phyloP scores from a whole-genome alignment of 2,113 vertebrate species.

The Muntiacus muntjak region DNA sequence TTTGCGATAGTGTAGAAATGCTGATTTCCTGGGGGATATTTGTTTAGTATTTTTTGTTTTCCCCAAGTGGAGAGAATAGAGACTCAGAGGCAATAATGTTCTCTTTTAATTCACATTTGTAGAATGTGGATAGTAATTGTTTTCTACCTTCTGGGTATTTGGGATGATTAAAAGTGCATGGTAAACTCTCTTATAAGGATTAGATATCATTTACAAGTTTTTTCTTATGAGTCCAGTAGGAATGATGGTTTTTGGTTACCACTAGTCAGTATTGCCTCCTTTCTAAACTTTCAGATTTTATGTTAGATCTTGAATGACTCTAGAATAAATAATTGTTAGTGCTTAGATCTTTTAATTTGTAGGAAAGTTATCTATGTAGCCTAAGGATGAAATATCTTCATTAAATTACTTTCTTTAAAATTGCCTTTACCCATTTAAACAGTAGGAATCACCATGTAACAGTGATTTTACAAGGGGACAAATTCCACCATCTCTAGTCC shows the following conservation, averaged over 20 bases:
- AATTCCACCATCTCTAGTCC: background rate
- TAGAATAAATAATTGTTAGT: background rate
- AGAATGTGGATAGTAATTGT: background rate
- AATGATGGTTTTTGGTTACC: background rate
- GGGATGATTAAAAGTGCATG: background rate
- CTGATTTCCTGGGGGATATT: background rate
- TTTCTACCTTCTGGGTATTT: slow-evolving; percentile 3
- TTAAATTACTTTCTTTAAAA: slow-evolving; percentile 10
- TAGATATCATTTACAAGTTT: background rate
- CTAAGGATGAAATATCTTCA: background rate
- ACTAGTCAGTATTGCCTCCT: background rate
- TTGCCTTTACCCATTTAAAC: slow-evolving; percentile 26
- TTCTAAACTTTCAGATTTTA: slow-evolving; percentile 16
- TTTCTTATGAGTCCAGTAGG: background rate
- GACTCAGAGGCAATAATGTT: background rate
- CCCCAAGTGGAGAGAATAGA: background rate
- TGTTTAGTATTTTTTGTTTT: background rate
- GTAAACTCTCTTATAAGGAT: background rate
- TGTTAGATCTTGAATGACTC: background rate
- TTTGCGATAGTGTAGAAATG: background rate
- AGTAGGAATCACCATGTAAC: background rate
- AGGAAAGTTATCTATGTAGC: background rate
- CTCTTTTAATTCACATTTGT: background rate
- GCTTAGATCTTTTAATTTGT: background rate
- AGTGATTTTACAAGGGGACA: background rate